Evolutionary conservation across 2,797 vertebrate genomes (phyloP), one percentile per base, ranked within the genome.

Genomic region (Monodelphis domestica): DNA sequence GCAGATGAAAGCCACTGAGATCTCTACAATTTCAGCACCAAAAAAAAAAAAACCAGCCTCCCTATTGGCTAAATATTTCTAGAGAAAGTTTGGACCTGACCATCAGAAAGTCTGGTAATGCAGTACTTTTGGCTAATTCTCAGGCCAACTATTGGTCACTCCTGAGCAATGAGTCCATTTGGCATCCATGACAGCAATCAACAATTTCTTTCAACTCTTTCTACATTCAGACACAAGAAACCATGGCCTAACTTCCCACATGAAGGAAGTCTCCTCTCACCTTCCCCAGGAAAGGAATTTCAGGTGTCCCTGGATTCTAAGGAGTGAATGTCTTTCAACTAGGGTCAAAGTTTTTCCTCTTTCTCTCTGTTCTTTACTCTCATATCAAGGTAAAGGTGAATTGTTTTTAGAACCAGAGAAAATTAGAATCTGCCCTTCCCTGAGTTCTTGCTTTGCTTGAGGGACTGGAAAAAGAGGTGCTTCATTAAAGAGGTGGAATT

Each of bases 171-270:
- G 95, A 91, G 2, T 33, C 53, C 57, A 95, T 94, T 91, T 95
- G 94, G 94, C 95, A 95, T 96, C 95, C 96, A 94, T 93, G 93
- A 96, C 91, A 95, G 96, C 95, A 93, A 96, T 90, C 51, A 95
- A 89, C 21, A 54, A 59, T 84, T 96, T 93, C 57, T 93, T 94
- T 96, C 92, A 96, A 90, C 93, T 96, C 95, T 93, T 92, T 96
- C 84, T 84, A 89, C 52, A 88, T 92, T 94, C 87, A 63, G 89
- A 90, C 70, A 95, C 55, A 93, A 96, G 88, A 95, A 95, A 91
- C 93, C 84, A 91, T 95, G 90, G 93, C 94, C 90, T 45, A 88
- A 90, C 96, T 94, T 97, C 91, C 93, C 89, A 94, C 91, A 90
- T 90, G 95, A 95, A 95, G 38, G 87, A 97, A 94, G 93, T 93